These are phyloP conservation scores for Athalia rosae DNA, from an alignment of 2,888 invertebrate species.

Conservation along the genomic window DNA sequence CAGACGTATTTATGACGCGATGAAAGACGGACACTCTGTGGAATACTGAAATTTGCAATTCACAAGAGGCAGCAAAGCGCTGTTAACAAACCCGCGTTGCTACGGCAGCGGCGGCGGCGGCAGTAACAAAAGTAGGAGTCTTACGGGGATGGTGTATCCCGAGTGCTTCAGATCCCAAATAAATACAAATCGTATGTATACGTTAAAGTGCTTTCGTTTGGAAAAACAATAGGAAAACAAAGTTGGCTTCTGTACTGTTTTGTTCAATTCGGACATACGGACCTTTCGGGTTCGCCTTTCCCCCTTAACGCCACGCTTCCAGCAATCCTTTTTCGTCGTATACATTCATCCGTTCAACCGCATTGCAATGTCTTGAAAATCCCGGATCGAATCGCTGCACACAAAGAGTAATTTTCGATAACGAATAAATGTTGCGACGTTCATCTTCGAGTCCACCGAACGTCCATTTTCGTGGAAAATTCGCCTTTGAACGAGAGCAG, in stretches of 20 bases:
- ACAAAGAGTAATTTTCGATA: slow-evolving; percentile 31
- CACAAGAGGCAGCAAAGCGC: background rate
- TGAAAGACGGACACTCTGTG: no score
- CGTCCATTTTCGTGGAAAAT: no score
- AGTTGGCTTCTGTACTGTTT: background rate
- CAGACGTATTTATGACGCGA: no score
- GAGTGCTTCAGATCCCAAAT: slow-evolving; percentile 40
- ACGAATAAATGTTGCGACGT: slow-evolving; percentile 38
- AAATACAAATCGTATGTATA: slow-evolving; percentile 42
- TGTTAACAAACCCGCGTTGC: no score
- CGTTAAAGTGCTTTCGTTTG: slow-evolving; percentile 39
- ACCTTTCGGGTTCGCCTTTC: background rate
- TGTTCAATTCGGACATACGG: slow-evolving; percentile 24
- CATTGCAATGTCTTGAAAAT: background rate
- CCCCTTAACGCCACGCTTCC: background rate
- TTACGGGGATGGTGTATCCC: slow-evolving; percentile 17
- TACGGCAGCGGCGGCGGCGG: background rate
- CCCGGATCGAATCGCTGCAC: slow-evolving; percentile 40
- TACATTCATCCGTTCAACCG: background rate
- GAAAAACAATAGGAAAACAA: slow-evolving; percentile 38
- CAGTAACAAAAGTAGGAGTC: slow-evolving; percentile 10
- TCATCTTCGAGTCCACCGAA: background rate
- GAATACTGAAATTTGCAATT: no score
- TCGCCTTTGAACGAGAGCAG: no score
- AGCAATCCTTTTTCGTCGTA: slow-evolving; percentile 23